phyloP scores from a whole-genome alignment of 2,797 vertebrate species.

The Sciaenops ocellatus region DNA sequence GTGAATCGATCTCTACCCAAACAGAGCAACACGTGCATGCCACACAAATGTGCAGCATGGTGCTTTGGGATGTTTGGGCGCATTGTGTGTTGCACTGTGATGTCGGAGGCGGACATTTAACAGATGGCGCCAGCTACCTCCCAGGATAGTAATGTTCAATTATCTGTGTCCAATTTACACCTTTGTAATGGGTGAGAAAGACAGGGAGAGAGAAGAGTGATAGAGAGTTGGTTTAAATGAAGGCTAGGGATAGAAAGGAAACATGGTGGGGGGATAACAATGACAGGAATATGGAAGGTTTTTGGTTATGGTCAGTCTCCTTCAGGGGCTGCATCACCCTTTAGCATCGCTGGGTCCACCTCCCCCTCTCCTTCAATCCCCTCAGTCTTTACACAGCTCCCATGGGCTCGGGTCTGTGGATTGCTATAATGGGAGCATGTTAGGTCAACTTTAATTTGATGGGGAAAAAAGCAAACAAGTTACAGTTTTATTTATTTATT shows the following conservation, averaged over 20 bases:
- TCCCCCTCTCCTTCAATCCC: neutral
- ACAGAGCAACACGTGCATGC: slow-evolving; percentile 25
- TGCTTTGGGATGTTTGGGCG: slow-evolving; percentile 59
- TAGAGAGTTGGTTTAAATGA: slow-evolving; percentile 42
- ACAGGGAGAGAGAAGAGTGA: slow-evolving; percentile 36
- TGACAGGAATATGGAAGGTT: slow-evolving; percentile 13
- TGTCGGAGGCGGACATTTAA: slow-evolving; percentile 79
- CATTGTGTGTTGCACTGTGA: slow-evolving; percentile 72
- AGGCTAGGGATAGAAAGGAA: slow-evolving; percentile 29
- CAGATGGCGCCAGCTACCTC: slow-evolving; percentile 80
- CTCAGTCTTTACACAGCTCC: slow-evolving; percentile 49
- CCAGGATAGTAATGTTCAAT: slow-evolving; percentile 85
- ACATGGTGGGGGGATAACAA: slow-evolving; percentile 1
- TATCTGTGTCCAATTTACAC: slow-evolving; percentile 85
- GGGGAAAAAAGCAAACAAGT: slow-evolving; percentile 56
- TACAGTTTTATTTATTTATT: slow-evolving; percentile 69
- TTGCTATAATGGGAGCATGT: slow-evolving; percentile 62
- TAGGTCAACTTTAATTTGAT: slow-evolving; percentile 78
- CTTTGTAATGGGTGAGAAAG: slow-evolving; percentile 76
- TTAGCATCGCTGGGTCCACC: slow-evolving; percentile 24
- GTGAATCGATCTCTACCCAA: slow-evolving; percentile 12
- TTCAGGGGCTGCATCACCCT: slow-evolving; percentile 26
- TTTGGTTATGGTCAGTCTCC: slow-evolving; percentile 11
- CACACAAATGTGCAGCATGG: slow-evolving; percentile 52
- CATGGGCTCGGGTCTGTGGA: slow-evolving; percentile 50